Percentiles rank a stretch among this genome's conserved stretches.
phyloP scores from a whole-genome alignment of 2,888 invertebrate species.

The Luperina testacea region DNA sequence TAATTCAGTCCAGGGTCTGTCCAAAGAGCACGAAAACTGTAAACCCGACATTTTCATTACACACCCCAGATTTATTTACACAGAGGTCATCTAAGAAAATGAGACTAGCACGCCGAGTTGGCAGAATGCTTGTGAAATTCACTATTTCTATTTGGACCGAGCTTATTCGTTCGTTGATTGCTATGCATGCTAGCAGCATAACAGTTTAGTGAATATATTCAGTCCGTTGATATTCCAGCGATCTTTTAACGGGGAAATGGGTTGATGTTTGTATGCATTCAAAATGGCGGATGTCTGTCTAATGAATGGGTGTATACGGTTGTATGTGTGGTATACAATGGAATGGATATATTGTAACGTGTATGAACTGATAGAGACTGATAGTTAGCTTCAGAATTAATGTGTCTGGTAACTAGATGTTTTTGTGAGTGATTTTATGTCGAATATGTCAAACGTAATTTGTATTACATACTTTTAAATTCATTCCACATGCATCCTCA shows the following conservation, averaged over 20 bases:
- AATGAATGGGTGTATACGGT: conserved; percentile 31
- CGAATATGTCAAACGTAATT: neutral
- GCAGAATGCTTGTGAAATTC: conserved; percentile 73
- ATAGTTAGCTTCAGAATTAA: neutral
- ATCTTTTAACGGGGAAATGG: conserved; percentile 60
- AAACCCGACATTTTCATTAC: conserved; percentile 80
- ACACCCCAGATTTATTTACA: conserved; percentile 77
- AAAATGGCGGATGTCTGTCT: conserved; percentile 51
- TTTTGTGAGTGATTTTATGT: neutral
- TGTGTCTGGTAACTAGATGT: neutral
- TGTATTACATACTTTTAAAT: neutral
- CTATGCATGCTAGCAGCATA: conserved; percentile 53
- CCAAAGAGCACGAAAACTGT: conserved; percentile 66
- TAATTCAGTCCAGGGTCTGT: conserved; percentile 3
- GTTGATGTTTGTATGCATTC: conserved; percentile 66
- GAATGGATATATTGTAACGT: neutral
- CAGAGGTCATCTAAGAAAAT: conserved; percentile 82
- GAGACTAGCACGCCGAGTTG: conserved; percentile 74
- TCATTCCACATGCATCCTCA: neutral
- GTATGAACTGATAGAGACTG: neutral
- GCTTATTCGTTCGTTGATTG: conserved; percentile 63
- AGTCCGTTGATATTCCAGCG: conserved; percentile 67
- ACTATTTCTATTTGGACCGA: conserved; percentile 73
- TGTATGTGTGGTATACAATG: neutral
- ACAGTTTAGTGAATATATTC: conserved; percentile 65